Evolutionary conservation across 1,140 invertebrate species (phyloP), one percentile per base, ranked within the genome.

Genomic region (Orussus abietinus): DNA sequence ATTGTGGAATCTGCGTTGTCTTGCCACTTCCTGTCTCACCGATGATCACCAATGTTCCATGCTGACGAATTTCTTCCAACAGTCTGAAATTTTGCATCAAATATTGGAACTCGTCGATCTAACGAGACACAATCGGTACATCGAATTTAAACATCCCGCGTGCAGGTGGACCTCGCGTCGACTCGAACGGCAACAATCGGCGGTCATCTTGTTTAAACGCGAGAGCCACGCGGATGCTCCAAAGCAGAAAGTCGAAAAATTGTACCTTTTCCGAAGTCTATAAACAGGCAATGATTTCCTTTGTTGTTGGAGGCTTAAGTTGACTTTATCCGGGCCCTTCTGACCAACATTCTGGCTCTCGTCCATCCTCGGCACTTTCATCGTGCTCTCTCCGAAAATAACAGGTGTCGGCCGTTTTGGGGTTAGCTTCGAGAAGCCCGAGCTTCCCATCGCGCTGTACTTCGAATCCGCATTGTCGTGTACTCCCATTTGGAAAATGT

Each of bases 21-120:
- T 94, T 96, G 1, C 89, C 91, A 67, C 86, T 84, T 3, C 90
- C 91, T 1, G 91, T 94, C 69, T 94, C 91, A 5, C 90, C 90
- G 53, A 95, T 84, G 10, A 96, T 72, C 28, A 96, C 82, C 1
- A 88, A 54, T 2, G 83, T 86, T 22, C 74, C 71, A 47, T 79
- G 55, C 31, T 68, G 69, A 10, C 69, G 60, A 26, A 82, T 77
- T 51, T 80, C 69, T 40, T 77, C 68, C 2, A 82, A 51, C 12
- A 83, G 49, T 38, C 77, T 80, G 44, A 3, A 66, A 64, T n/a
- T n/a, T n/a, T n/a, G n/a, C n/a, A n/a, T n/a, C 45, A 12, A 36
- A 35, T 38, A 32, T 32, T 20, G 21, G 18, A 33, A 33, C 6
- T 25, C n/a, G n/a, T 25, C 22, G 22, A 7, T 25, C 6, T 25